Evolutionary conservation across 2,888 invertebrate genomes (phyloP).

Genomic region (Athrips mouffetella): DNA sequence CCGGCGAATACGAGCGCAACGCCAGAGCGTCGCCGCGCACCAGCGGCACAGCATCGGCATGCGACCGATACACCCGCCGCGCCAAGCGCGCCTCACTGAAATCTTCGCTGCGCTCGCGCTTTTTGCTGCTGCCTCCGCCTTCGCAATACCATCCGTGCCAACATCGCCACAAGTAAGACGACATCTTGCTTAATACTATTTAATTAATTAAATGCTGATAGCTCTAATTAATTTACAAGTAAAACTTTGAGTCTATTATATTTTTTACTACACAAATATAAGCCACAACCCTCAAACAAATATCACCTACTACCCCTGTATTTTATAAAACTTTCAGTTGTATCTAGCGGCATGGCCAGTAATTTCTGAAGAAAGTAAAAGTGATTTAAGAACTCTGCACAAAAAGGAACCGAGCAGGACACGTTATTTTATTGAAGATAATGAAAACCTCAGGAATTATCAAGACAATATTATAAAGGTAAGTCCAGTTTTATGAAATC

Average conservation of each 20-base stretch:
- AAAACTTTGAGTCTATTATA: too few relatives aligned
- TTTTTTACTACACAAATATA: too few relatives aligned
- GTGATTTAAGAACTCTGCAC: neutral
- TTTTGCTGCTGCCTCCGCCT: slow-evolving; percentile 18
- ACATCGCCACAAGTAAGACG: slow-evolving; percentile 31
- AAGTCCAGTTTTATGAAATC: neutral
- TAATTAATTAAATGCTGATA: too few relatives aligned
- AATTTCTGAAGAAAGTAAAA: neutral
- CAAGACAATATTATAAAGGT: neutral
- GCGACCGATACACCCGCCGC: slow-evolving; percentile 42
- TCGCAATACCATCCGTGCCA: slow-evolving; percentile 13
- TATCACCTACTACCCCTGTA: too few relatives aligned
- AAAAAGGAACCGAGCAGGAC: neutral
- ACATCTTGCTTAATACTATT: too few relatives aligned
- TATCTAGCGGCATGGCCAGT: neutral
- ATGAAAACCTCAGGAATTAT: too few relatives aligned
- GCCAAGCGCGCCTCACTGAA: slow-evolving; percentile 22
- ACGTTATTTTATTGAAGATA: too few relatives aligned
- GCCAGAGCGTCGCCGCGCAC: slow-evolving; percentile 53
- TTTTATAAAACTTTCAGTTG: too few relatives aligned
- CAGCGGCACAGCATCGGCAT: slow-evolving; percentile 56
- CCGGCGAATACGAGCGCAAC: slow-evolving; percentile 28
- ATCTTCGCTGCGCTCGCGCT: slow-evolving; percentile 14
- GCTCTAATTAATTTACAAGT: neutral
- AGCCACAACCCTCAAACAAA: too few relatives aligned